These are phyloP conservation scores for Pangasianodon hypophthalmus DNA, from an alignment of 2,113 vertebrate genomes.

Conservation along the genomic window DNA sequence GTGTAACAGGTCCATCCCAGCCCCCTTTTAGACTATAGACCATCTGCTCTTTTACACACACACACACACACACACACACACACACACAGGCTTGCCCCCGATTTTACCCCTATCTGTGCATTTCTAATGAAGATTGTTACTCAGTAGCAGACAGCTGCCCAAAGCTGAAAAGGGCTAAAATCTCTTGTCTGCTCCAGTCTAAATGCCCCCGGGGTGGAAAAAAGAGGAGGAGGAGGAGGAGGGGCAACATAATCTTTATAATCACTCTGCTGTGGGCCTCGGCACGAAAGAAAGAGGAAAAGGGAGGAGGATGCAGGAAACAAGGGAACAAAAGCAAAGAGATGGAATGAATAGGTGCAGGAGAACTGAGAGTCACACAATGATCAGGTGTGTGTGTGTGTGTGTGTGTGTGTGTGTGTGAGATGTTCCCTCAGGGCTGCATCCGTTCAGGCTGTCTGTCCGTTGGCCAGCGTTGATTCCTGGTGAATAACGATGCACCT, in stretches of 20 bases:
- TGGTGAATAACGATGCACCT: slow-evolving; percentile 2
- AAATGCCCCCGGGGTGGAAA: slow-evolving; percentile 27
- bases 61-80: slow-evolving; percentile 47
- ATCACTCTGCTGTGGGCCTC: slow-evolving; percentile 37
- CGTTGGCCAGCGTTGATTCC: background rate
- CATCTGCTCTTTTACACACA: slow-evolving; percentile 71
- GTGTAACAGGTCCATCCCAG: slow-evolving; percentile 55
- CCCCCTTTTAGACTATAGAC: slow-evolving; percentile 60
- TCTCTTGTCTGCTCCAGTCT: slow-evolving; percentile 14
- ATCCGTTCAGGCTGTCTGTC: slow-evolving; percentile 2
- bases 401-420: slow-evolving; percentile 8
- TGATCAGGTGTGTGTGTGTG: slow-evolving; percentile 14
- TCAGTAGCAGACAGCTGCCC: background rate
- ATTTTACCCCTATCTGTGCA: slow-evolving; percentile 20
- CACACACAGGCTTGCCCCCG: slow-evolving; percentile 27
- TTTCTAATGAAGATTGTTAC: slow-evolving; percentile 24
- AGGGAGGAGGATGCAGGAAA: background rate
- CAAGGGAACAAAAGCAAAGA: slow-evolving; percentile 23
- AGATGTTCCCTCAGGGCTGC: background rate
- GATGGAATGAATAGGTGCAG: slow-evolving; percentile 2
- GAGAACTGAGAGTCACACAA: background rate
- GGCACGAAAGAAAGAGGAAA: background rate
- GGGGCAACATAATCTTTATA: slow-evolving; percentile 34
- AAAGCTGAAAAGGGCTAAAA: slow-evolving; percentile 31
- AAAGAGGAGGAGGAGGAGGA: slow-evolving; percentile 1